phyloP scores from a whole-genome alignment of 2,113 vertebrate genomes.

The Siniperca chuatsi region DNA sequence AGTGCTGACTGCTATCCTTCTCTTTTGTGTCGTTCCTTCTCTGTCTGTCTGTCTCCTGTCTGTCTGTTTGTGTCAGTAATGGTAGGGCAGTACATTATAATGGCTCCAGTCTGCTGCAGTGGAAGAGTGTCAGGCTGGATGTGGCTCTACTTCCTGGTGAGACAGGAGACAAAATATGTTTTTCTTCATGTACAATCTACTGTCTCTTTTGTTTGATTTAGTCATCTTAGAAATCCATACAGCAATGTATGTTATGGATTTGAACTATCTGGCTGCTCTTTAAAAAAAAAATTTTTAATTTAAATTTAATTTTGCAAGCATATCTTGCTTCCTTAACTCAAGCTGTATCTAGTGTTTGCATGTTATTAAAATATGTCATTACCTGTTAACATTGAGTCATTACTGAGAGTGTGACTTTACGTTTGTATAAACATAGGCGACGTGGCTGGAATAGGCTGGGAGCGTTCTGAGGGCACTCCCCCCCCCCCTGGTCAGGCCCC shows the following conservation, averaged over 20 bases:
- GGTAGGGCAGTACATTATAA: slow-evolving; percentile 98
- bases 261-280: slow-evolving; percentile 43
- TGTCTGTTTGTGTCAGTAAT: slow-evolving; percentile 85
- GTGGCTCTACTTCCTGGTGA: slow-evolving; percentile 96
- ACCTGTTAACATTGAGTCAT: not conserved
- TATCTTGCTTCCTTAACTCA: slow-evolving; percentile 28
- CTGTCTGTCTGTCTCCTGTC: slow-evolving; percentile 54
- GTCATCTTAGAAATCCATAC: slow-evolving; percentile 31
- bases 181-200: not conserved
- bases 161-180: slow-evolving; percentile 58
- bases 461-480: slow-evolving; percentile 95
- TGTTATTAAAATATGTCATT: not conserved
- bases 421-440: slow-evolving; percentile 84
- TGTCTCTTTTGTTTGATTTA: slow-evolving; percentile 18
- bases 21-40: slow-evolving; percentile 40
- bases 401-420: not conserved
- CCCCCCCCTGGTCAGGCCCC: slow-evolving; percentile 96
- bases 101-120: slow-evolving; percentile 97
- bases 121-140: slow-evolving; percentile 97
- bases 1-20: slow-evolving; percentile 50
- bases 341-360: not conserved
- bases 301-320: slow-evolving; percentile 9
- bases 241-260: slow-evolving; percentile 31
- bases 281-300: slow-evolving; percentile 10
- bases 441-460: slow-evolving; percentile 97